Base-by-base conservation (phyloP, 2,797 vertebrate species). In the Onychomys leucogaster region DNA sequence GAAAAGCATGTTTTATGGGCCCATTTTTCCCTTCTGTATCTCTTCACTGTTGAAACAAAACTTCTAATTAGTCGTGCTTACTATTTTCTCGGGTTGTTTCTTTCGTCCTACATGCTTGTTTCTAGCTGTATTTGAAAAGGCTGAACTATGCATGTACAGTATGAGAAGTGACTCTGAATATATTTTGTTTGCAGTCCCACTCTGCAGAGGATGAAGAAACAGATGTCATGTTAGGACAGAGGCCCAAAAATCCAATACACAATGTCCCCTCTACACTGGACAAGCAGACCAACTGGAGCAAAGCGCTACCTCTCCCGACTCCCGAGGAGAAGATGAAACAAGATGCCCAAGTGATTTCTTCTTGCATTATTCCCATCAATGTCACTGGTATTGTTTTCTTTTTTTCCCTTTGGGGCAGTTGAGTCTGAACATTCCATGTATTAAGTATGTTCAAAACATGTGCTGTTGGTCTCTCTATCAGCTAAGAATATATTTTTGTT, bases 221-320 rank as follows among this genome's bases (percentile, higher is more conserved):
- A 98, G 99, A 99, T 98, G 99, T 99, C 98, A 99, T 99, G 99
- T 98, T 99, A 99, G 99, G 99, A 97, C 99, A 99, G 98, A 99
- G 99, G 98, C 99, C 99, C 59, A 99, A 99, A 99, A 99, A 99
- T 97, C 99, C 99, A 97, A 98, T 99, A 98, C 99, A 99, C 98
- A 99, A 99, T 99, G 98, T 99, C 97, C 99, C 99, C 98, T 99
- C 99, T 96, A 99, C 99, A 98, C 99, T 99, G 99, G 99, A 99
- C 99, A 99, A 99, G 98, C 99, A 99, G 99, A 99, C 99, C 98
- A 99, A 99, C 99, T 99, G 99, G 99, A 99, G 98, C 98, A 99
- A 99, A 98, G 99, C 98, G 67, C 99, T 99, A 98, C 99, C 99
- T 97, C 99, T 99, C 98, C 99, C 99, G 87, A 99, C 99, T 59